A percentile compares a stretch with the other conserved stretches of the same genome.
Conservation (phyloP, 2,888 invertebrate species). For the Cosmopolites sordidus region DNA sequence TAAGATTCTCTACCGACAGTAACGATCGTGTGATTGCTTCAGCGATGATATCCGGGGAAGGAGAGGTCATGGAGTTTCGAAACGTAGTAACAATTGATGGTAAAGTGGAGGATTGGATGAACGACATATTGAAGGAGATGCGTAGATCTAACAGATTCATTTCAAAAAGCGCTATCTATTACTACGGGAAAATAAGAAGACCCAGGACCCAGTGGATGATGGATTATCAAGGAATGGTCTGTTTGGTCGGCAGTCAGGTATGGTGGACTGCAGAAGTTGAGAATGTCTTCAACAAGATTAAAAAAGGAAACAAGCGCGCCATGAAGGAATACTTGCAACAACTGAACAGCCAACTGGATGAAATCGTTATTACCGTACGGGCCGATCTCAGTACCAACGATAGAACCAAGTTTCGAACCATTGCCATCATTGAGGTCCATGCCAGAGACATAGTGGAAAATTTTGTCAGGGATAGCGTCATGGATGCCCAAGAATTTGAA, state of each 20-base stretch:
- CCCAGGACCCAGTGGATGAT: constrained; percentile 81
- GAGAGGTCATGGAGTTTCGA: constrained; percentile 82
- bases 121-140: constrained; percentile 79
- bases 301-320: constrained; percentile 73
- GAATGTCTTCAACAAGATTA: constrained; percentile 72
- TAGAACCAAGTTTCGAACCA: constrained; percentile 80
- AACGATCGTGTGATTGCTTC: constrained; percentile 64
- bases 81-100: constrained; percentile 68
- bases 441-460: constrained; percentile 84
- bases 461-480: constrained; percentile 75
- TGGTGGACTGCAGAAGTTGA: constrained; percentile 98
- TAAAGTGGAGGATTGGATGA: constrained; percentile 92
- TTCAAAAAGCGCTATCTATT: constrained; percentile 82
- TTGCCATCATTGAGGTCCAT: constrained; percentile 88
- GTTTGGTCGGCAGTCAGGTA: constrained; percentile 73
- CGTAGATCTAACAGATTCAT: constrained; percentile 74
- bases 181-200: constrained; percentile 71
- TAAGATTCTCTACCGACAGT: constrained; percentile 65
- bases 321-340: constrained; percentile 85
- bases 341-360: constrained; percentile 77
- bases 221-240: constrained; percentile 70
- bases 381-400: constrained; percentile 74
- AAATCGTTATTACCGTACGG: constrained; percentile 72
- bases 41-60: constrained; percentile 84
- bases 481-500: constrained; percentile 80